Evolutionary conservation across 2,888 invertebrate genomes (phyloP).

Genomic region (Colostygia pectinataria): DNA sequence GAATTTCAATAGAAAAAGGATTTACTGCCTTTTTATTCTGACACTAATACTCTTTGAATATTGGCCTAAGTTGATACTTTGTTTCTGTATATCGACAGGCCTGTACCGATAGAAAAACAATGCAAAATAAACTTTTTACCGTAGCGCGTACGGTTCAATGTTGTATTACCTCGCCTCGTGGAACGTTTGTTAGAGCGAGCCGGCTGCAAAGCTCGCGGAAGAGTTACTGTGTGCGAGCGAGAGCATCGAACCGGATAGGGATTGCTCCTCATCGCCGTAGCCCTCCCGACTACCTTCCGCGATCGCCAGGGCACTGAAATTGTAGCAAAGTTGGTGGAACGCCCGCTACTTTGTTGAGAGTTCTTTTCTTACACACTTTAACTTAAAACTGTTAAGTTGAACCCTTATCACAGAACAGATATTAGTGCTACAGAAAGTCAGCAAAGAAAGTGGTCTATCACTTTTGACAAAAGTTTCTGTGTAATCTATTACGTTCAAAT

Average conservation of each 20-base stretch:
- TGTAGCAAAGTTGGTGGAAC: too few relatives aligned
- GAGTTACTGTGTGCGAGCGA: conserved; percentile 98
- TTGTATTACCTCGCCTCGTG: conserved; percentile 19
- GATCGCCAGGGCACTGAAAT: conserved; percentile 92
- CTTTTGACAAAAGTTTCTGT: too few relatives aligned
- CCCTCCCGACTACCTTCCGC: conserved; percentile 95
- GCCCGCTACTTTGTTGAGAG: too few relatives aligned
- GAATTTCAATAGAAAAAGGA: conserved; percentile 2
- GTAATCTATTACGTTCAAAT: too few relatives aligned
- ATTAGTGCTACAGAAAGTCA: too few relatives aligned
- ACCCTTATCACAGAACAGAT: too few relatives aligned
- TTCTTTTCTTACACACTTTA: not conserved
- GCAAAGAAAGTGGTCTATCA: too few relatives aligned
- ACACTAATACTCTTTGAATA: not conserved
- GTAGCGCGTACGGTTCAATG: conserved; percentile 6
- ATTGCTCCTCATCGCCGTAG: conserved; percentile 95
- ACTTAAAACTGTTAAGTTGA: too few relatives aligned
- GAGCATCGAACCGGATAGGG: conserved; percentile 96
- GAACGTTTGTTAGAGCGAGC: conserved; percentile 83
- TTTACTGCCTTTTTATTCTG: conserved; percentile 7
- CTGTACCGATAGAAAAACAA: not conserved
- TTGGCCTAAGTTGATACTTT: not conserved
- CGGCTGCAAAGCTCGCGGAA: conserved; percentile 94
- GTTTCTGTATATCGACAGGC: not conserved
- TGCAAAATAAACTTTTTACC: conserved; percentile 12